Base-by-base conservation (phyloP, 2,888 invertebrate species). In the Phengaris alcon region DNA sequence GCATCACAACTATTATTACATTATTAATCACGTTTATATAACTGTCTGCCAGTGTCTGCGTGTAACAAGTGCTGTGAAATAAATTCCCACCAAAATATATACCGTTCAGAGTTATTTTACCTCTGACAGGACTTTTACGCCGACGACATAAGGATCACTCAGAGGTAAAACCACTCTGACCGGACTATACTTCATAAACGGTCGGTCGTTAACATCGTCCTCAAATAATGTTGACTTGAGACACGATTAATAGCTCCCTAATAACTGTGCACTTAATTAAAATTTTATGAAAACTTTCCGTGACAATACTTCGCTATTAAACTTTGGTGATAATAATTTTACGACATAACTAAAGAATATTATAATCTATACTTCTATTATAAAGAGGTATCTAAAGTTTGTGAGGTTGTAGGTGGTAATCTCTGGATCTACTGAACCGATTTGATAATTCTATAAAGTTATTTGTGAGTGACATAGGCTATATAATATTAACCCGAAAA, bases 41-140 rank as follows among this genome's bases (percentile, higher is more conserved):
- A 76, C 77, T 73, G 76, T 22, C 22, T 22, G 22, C 22, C 22
- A 22, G 22, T 22, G 22, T 78, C 77, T 78, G 77, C 76, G 73
- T 75, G 76, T 76, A 74, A 77, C 76, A 76, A 74, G 52, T 77
- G 77, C 77, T 78, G 77, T 77, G 77, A 79, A 79, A 77, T 78
- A 77, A 79, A 77, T 77, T 77, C 75, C 35, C 72, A 52, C 54
- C 70, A 52, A 54, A 76, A 77, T 72, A 35, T 4, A 35, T 3
- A 35, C 35, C 35, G 35, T 35, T 35, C 35, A 35, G 35, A 35
- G 3, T 35, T 35, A 35, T 2, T 35, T 35, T 35, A 35, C 35
- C 35, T 35, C 35, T 35, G 2, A 35, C 35, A 35, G 4, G 35
- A 35, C 35, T 4, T 35, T 35, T 35, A 35, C 35, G 35, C 35